Percentiles rank a stretch among this genome's conserved stretches.
These are phyloP conservation scores for Sitodiplosis mosellana DNA, from an alignment of 1,140 invertebrate species.

Conservation along the genomic window DNA sequence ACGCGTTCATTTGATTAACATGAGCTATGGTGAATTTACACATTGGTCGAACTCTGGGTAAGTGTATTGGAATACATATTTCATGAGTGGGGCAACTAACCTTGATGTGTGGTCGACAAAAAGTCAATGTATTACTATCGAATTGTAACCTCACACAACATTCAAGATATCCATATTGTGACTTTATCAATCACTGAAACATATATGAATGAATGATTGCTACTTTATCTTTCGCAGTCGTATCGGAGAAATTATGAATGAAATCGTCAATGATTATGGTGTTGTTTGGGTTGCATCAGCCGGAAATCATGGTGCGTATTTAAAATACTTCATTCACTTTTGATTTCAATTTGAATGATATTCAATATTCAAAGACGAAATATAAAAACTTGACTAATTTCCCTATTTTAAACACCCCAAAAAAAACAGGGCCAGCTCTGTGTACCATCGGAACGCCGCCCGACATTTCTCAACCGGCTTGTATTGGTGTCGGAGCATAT, in stretches of 20 bases:
- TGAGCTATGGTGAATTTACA: conserved; percentile 92
- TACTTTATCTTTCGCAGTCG: conserved; percentile 37
- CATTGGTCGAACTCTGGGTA: conserved; percentile 83
- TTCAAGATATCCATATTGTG: no score
- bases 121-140: no score
- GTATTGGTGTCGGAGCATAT: conserved; percentile 89
- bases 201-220: no score
- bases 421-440: conserved; percentile 27
- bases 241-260: conserved; percentile 67
- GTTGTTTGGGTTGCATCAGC: conserved; percentile 82
- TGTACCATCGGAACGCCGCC: conserved; percentile 87
- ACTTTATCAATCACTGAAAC: no score
- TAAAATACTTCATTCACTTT: no score
- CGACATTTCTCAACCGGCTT: conserved; percentile 57
- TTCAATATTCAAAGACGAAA: conserved; percentile 33
- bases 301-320: conserved; percentile 85
- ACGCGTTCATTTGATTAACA: conserved; percentile 81
- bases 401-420: no score
- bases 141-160: no score
- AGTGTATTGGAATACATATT: no score
- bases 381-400: no score
- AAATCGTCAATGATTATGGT: conserved; percentile 83
- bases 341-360: no score
- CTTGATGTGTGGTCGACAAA: no score
- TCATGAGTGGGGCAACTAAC: no score